These are phyloP conservation scores for Prorops nasuta DNA, from an alignment of 1,140 invertebrate genomes.

Conservation along the genomic window DNA sequence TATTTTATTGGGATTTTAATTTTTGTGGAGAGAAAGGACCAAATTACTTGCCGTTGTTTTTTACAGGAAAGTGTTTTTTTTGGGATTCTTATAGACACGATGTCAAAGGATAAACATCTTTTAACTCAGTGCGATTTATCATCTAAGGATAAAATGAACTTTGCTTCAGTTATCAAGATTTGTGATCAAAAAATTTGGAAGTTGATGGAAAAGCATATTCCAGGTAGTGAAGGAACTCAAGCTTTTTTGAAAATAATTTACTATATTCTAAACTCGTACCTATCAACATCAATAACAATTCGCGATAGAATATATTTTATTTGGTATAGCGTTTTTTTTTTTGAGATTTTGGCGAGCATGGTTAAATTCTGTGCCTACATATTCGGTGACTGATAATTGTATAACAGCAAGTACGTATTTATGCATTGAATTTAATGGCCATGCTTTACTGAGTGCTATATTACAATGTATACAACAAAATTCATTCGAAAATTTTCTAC, in stretches of 20 bases:
- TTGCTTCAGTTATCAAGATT: conserved; percentile 12
- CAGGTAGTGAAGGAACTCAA: conserved; percentile 10
- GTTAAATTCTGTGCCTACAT: background rate
- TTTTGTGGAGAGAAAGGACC: no score
- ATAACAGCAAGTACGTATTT: conserved; percentile 11
- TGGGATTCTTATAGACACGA: background rate
- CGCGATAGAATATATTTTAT: conserved; percentile 4
- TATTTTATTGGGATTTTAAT: no score
- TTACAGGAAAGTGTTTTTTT: no score
- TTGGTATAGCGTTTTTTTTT: conserved; percentile 18
- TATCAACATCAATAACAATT: background rate
- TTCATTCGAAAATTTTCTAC: conserved; percentile 3
- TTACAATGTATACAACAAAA: background rate
- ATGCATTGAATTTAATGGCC: conserved; percentile 17
- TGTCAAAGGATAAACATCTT: conserved; percentile 16
- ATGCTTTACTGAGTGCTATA: conserved; percentile 4
- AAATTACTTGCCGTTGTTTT: no score
- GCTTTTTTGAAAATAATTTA: conserved; percentile 11
- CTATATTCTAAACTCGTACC: conserved; percentile 2
- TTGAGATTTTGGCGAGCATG: conserved; percentile 13
- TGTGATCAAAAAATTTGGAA: conserved; percentile 1
- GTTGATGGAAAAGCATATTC: conserved; percentile 9
- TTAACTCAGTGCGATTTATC: conserved; percentile 14
- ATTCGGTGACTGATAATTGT: conserved; percentile 15
- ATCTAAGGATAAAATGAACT: conserved; percentile 20